Base-by-base conservation (phyloP, 2,797 vertebrate species). In the Hypotaenidia philippensis region DNA sequence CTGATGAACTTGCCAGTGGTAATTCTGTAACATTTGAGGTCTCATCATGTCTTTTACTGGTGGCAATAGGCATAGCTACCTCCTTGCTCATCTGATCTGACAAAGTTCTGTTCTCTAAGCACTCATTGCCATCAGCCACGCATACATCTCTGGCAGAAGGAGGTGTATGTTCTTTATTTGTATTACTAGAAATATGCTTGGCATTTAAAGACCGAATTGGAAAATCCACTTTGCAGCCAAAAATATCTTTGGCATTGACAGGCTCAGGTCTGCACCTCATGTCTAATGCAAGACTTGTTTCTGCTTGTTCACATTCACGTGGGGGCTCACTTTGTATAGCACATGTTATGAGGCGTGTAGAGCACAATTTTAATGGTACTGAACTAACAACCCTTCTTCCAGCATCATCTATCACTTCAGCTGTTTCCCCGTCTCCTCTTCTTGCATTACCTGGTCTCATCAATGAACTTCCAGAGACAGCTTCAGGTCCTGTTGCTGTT, bases 201-300 rank as follows among this genome's bases (percentile, higher is more conserved):
- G 56, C 23, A 81, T 84, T 83, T 93, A 71, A 83, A 94, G 79
- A 87, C 38, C 84, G 86, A 71, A 41, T 3, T 6, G 56, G 81
- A 95, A 84, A 89, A 69, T 9, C 13, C 14, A 18, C 56, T 92
- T 92, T 96, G 36, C 85, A 96, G 87, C 79, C 89, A 96, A 96
- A 97, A 84, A 83, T 75, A 75, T 94, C 90, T 87, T 92, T 96
- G 93, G 94, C 86, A 87, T 81, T 89, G 83, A 71, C 52, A 72
- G 98, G 96, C 71, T 97, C 97, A 50, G 97, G 97, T 38, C 95
- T 92, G 89, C 87, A 10, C 63, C 95, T 97, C 53, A 79, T 96
- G 92, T 95, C 97, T 77, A 97, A 96, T 31, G 68, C 75, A 66
- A 47, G 80, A 79, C 83, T 93, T 76, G 87, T 68, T 90, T 93